Percentiles rank a stretch among this genome's conserved stretches.
Conservation (phyloP, 2,113 vertebrate genomes). For the Octodon degus region DNA sequence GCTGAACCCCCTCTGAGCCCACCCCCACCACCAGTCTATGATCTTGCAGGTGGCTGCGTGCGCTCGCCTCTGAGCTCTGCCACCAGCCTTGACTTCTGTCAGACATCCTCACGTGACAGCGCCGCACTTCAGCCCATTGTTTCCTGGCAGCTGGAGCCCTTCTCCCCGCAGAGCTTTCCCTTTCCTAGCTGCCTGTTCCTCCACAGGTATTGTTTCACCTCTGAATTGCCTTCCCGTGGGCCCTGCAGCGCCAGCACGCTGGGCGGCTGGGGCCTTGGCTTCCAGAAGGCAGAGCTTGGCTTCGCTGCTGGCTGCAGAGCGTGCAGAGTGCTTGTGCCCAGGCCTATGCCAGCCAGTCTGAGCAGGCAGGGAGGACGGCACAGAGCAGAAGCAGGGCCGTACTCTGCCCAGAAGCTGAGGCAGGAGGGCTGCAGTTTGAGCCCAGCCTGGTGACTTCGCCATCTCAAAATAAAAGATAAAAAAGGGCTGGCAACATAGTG, state of each 20-base stretch:
- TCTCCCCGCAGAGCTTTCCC: neutral
- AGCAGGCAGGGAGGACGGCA: neutral
- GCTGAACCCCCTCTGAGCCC: neutral
- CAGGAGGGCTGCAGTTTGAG: neutral
- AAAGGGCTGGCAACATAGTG: neutral
- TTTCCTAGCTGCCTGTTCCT: neutral
- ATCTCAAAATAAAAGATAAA: neutral
- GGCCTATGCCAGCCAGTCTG: neutral
- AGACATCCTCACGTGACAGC: accelerated
- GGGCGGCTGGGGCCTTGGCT: neutral
- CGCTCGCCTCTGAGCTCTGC: neutral
- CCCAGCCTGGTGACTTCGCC: neutral
- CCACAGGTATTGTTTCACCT: neutral
- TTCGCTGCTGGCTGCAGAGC: accelerated
- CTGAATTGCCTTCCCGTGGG: neutral
- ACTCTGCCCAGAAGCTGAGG: neutral
- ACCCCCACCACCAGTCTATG: neutral
- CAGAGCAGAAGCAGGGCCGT: neutral
- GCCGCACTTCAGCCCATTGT: neutral
- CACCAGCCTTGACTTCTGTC: neutral
- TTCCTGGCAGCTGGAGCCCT: too few species aligned
- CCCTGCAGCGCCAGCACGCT: neutral
- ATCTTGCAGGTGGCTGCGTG: neutral
- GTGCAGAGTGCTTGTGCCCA: accelerated
- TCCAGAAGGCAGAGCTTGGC: neutral